Conservation (phyloP, 2,113 vertebrate genomes). For the Gambusia holbrooki region DNA sequence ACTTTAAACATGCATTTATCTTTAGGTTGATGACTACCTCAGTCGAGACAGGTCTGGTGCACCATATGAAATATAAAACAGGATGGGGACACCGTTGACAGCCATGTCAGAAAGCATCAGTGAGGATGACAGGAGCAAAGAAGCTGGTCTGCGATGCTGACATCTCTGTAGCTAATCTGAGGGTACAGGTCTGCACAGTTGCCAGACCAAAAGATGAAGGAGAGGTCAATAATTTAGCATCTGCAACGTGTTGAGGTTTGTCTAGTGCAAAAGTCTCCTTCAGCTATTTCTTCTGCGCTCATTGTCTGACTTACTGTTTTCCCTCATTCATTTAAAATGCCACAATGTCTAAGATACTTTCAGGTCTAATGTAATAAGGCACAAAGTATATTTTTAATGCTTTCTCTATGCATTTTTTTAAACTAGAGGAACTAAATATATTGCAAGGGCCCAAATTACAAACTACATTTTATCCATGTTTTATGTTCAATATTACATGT, state of each 20-base stretch:
- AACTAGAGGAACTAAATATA: no score
- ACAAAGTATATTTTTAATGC: no score
- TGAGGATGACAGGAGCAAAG: slow-evolving; percentile 71
- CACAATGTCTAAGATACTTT: no score
- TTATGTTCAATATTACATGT: background rate
- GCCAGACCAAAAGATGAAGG: slow-evolving; percentile 77
- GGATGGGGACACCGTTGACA: slow-evolving; percentile 71
- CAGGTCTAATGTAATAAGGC: no score
- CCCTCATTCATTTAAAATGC: slow-evolving; percentile 5
- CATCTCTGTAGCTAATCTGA: slow-evolving; percentile 86
- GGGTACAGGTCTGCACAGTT: slow-evolving; percentile 83
- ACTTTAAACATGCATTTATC: slow-evolving; percentile 22
- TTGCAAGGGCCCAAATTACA: background rate
- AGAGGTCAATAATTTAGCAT: slow-evolving; percentile 87
- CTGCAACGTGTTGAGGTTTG: slow-evolving; percentile 79
- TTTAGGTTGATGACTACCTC: slow-evolving; percentile 58
- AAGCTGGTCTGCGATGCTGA: slow-evolving; percentile 71
- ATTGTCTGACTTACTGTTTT: slow-evolving; percentile 3
- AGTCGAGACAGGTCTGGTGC: slow-evolving; percentile 67
- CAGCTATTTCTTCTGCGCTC: slow-evolving; percentile 5
- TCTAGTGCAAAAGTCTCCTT: background rate
- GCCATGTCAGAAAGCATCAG: slow-evolving; percentile 83
- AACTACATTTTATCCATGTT: background rate
- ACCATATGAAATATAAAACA: slow-evolving; percentile 81
- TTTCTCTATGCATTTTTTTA: no score